Conservation (phyloP, 2,888 invertebrate genomes). For the Ligdia adustata region DNA sequence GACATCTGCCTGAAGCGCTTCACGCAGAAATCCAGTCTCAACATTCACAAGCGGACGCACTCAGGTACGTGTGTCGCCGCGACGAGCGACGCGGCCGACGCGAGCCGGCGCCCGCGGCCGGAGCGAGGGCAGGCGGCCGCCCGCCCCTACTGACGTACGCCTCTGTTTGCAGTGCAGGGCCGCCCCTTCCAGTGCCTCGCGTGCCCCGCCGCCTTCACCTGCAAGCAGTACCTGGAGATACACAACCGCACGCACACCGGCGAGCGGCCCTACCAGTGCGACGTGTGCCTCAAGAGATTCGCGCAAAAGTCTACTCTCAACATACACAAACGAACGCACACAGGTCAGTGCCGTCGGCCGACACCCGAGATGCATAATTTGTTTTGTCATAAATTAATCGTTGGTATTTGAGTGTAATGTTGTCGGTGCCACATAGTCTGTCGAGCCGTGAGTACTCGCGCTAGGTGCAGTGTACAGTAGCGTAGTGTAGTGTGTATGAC, state of each 20-base stretch:
- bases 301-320: conserved; percentile 92
- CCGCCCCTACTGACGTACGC: conserved; percentile 43
- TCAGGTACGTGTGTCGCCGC: conserved; percentile 77
- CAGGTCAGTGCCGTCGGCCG: conserved; percentile 71
- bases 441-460: conserved; percentile 45
- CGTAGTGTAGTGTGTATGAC: conserved; percentile 26
- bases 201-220: conserved; percentile 85
- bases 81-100: conserved; percentile 38
- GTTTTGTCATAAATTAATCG: conserved; percentile 26
- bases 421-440: conserved; percentile 78
- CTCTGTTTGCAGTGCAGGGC: conserved; percentile 77
- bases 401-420: conserved; percentile 47
- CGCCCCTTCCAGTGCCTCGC: conserved; percentile 85
- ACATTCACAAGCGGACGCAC: conserved; percentile 92
- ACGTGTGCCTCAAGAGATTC: conserved; percentile 90
- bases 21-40: conserved; percentile 92
- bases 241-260: conserved; percentile 83
- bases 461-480: conserved; percentile 28
- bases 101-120: conserved; percentile 29
- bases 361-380: conserved; percentile 20
- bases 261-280: conserved; percentile 86
- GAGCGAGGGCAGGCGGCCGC: conserved; percentile 24
- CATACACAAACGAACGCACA: conserved; percentile 92
- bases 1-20: conserved; percentile 91
- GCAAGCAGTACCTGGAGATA: conserved; percentile 83